These are phyloP conservation scores for Panonychus citri DNA, from an alignment of 1,140 invertebrate species.

Conservation along the genomic window DNA sequence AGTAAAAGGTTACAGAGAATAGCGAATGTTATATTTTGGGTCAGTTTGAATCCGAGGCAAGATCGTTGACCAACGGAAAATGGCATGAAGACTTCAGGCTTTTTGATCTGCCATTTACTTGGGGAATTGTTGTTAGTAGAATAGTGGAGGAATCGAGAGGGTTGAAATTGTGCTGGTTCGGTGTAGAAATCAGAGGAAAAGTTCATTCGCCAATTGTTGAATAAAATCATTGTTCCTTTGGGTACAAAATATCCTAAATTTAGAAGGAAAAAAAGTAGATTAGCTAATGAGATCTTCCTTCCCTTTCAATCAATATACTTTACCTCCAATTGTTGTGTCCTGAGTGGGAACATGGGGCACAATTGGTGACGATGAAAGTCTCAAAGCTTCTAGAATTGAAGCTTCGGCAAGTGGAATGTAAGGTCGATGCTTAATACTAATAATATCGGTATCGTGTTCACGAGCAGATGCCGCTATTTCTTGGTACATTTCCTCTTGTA, in stretches of 20 bases:
- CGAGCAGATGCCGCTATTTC: slow-evolving; percentile 15
- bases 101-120: slow-evolving; percentile 9
- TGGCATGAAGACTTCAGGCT: slow-evolving; percentile 44
- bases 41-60: slow-evolving; percentile 64
- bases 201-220: slow-evolving; percentile 68
- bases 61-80: slow-evolving; percentile 60
- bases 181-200: slow-evolving; percentile 46
- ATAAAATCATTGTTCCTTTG: slow-evolving; percentile 55
- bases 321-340: slow-evolving; percentile 41
- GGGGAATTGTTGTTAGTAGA: neutral
- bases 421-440: slow-evolving; percentile 33
- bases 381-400: slow-evolving; percentile 47
- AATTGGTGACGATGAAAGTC: slow-evolving; percentile 59
- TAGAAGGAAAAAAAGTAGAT: neutral
- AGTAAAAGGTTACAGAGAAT: slow-evolving; percentile 6
- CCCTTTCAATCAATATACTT: too few relatives aligned
- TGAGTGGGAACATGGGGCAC: slow-evolving; percentile 66
- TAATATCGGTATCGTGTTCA: slow-evolving; percentile 13
- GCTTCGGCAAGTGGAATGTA: slow-evolving; percentile 58
- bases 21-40: slow-evolving; percentile 19
- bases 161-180: slow-evolving; percentile 40
- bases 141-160: slow-evolving; percentile 34
- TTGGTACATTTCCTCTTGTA: slow-evolving; percentile 29
- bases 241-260: slow-evolving; percentile 38
- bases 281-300: too few relatives aligned